Base-by-base conservation (phyloP, 1,140 invertebrate species). In the Anoplophora glabripennis region DNA sequence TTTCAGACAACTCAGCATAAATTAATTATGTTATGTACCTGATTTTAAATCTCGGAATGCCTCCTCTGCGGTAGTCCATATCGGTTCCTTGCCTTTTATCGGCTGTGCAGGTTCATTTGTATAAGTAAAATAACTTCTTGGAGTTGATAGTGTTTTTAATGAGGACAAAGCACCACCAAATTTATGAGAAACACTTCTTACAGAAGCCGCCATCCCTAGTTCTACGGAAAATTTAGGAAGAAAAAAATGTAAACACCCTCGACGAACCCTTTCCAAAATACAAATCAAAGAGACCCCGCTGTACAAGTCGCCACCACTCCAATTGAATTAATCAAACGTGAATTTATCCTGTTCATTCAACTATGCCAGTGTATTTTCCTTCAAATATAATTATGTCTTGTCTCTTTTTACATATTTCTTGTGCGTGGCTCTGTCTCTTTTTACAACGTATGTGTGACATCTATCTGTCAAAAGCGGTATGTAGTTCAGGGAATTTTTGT, bases 41-140 rank as follows among this genome's bases (percentile, higher is more conserved):
- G 77, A 79, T 65, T 79, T 72, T 33, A 80, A 71, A 41, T 68
- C 67, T 63, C 73, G 63, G 36, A 80, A 76, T 21, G 77, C 77
- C 59, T 79, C 72, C 52, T 79, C 75, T 12, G 77, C 69, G 8
- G 72, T 62, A 7, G 65, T 63, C 68, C 72, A 77, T 71, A 77
- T 78, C 10, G 79, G 79, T 57, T 78, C 73, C 48, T 75, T 76
- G 14, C 73, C 73, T 48, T 71, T 65, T 42, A 74, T 71, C 12
- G 68, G 69, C 14, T 72, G 69, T 21, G 78, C 70, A 0, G 79
- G 79, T 58, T 83, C 80, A 28, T 77, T 79, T 15, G 76, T 74
- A 40, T 81, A 81, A 0, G 80, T 79, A 58, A 77, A 81, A 68
- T 76, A 82, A 9, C 52, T 80, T 51, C 76, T 79, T 1, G 75